Evolutionary conservation across 2,888 invertebrate genomes (phyloP), one percentile per base, ranked within the genome.

Genomic region (Meganola albula): DNA sequence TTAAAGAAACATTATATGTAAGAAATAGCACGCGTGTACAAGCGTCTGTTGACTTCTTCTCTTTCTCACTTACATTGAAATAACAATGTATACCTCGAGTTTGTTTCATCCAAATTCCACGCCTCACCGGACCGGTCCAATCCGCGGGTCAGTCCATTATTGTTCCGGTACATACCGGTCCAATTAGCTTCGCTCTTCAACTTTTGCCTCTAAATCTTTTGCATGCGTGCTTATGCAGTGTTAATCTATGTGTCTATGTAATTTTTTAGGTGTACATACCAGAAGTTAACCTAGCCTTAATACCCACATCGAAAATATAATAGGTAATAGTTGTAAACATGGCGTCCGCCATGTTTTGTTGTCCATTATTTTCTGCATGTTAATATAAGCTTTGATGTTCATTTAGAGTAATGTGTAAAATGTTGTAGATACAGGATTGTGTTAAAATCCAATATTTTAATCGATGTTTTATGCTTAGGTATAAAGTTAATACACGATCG

Each of bases 81-180:
- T 83, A 83, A 83, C 83, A 82, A 83, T 84, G 84, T 85, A 82
- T 82, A 72, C 44, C 44, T 21, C 25, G 22, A 10, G 34, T 80
- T 83, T 80, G 79, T 82, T 73, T 83, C 85, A 85, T 85, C 85
- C 85, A 85, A 84, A 84, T 85, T 84, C 85, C 84, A 57, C 53
- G 62, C 62, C n/a, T n/a, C n/a, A n/a, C n/a, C n/a, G n/a, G n/a
- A n/a, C n/a, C n/a, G n/a, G n/a, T n/a, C n/a, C n/a, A n/a, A n/a
- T n/a, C n/a, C n/a, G n/a, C n/a, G n/a, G n/a, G 18, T 21, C 30
- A 29, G n/a, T n/a, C n/a, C n/a, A n/a, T n/a, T n/a, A n/a, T n/a
- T n/a, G n/a, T n/a, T n/a, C n/a, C n/a, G n/a, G 29, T 26, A 45
- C 32, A 28, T 32, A 35, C 37, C 23, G 25, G 11, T 16, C n/a